Conservation (phyloP, 2,888 invertebrate species). For the Sclerodermus sp. region DNA sequence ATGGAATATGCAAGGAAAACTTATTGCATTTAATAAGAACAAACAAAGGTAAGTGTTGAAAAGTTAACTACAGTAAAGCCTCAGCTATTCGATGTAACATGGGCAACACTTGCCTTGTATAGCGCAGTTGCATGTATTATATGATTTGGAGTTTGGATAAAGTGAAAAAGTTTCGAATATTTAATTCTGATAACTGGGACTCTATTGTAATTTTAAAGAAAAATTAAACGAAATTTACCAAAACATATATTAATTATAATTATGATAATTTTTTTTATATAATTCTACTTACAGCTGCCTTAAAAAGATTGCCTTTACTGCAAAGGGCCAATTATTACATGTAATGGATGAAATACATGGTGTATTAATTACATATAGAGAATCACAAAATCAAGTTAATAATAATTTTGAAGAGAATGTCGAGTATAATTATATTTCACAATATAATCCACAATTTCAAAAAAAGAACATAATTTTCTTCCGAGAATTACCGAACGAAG, state of each 20-base stretch:
- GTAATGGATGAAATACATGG: conserved; percentile 41
- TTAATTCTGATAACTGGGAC: no score
- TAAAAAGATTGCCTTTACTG: conserved; percentile 23
- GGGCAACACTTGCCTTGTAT: no score
- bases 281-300: conserved; percentile 9
- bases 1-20: conserved; percentile 38
- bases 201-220: not conserved
- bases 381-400: not conserved
- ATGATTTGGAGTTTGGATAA: no score
- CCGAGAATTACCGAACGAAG: conserved; percentile 27
- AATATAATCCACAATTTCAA: conserved; percentile 36
- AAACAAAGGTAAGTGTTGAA: conserved; percentile 17
- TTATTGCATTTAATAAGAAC: conserved; percentile 11
- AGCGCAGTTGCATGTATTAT: no score
- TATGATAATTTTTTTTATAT: not conserved
- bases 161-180: no score
- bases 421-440: conserved; percentile 32
- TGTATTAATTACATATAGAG: conserved; percentile 32
- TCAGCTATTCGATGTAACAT: no score
- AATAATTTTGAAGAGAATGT: not conserved
- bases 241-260: conserved; percentile 1
- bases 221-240: not conserved
- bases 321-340: conserved; percentile 28
- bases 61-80: no score
- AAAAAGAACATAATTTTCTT: conserved; percentile 39